Base-by-base conservation (phyloP, 2,113 vertebrate genomes). In the Mormyrus lacerda region DNA sequence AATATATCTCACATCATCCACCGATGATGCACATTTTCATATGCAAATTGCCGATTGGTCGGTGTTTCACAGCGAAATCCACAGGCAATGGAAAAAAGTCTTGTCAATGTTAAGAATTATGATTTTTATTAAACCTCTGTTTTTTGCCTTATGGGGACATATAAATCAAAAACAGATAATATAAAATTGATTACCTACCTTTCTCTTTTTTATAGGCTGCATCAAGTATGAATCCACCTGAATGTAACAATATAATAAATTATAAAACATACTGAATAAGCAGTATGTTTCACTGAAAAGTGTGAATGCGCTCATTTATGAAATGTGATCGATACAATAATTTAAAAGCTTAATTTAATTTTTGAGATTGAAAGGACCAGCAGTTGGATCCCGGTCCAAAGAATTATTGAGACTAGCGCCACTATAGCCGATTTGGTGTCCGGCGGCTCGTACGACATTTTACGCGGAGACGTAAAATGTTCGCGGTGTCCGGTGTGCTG, bases 11-110 rank as follows among this genome's bases (percentile, higher is more conserved):
- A 88, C 91, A 93, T 87, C 65, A 65, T 44, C n/a, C 90, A 73
- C 91, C 90, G 91, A 93, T 90, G 86, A 93, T 93, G 91, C 92
- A 89, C 93, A 93, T 87, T 83, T 86, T 91, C 91, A 92, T 89
- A 92, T 93, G 90, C 92, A 92, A 92, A 92, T 91, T 92, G 88
- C 69, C 76, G 76, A 84, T 65, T 92, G 91, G 90, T 89, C 65
- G 91, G 90, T 58, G 88, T 85, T 91, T 88, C 89, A 84, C 84
- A 90, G 91, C 90, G 92, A 79, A 93, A 92, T 88, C 24, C 45
- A 91, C 91, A 90, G 48, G 21, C 87, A 82, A 50, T 55, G 88
- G 17, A 83, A 90, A 61, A 90, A 89, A 91, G 88, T 92, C 89
- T 88, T 50, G 90, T 90, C 91, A 91, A 92, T 92, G 91, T 88